Percentiles rank a stretch among this genome's conserved stretches.
These are phyloP conservation scores for Micromesistius poutassou DNA, from an alignment of 2,797 vertebrate genomes.

Conservation along the genomic window DNA sequence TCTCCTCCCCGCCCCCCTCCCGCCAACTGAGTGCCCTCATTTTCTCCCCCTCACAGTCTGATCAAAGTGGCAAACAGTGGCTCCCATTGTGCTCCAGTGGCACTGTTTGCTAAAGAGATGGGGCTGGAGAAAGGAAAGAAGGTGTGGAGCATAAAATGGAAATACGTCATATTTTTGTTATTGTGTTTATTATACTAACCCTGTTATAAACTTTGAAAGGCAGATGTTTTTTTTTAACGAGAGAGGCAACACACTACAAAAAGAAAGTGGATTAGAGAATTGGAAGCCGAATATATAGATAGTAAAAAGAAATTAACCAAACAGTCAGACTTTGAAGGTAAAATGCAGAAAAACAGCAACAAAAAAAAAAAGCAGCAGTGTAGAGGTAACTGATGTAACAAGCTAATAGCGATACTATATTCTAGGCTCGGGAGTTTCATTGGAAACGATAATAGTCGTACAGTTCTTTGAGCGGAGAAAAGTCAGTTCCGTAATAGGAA, in stretches of 20 bases:
- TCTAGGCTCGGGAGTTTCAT: background rate
- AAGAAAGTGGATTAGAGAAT: background rate
- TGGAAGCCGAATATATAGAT: background rate
- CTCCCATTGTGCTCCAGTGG: constrained; percentile 16
- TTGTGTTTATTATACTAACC: no score
- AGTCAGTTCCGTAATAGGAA: no score
- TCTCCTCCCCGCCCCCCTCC: constrained; percentile 14
- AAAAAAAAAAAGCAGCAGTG: no score
- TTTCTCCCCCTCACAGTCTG: constrained; percentile 31
- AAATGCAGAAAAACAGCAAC: constrained; percentile 19
- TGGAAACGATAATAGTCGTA: background rate
- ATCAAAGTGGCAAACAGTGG: constrained; percentile 40
- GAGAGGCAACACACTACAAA: background rate
- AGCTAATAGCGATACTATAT: constrained; percentile 47
- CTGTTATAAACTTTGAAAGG: background rate
- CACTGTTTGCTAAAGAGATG: constrained; percentile 19
- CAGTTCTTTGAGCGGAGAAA: background rate
- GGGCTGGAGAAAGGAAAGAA: background rate
- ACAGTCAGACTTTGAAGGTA: constrained; percentile 21
- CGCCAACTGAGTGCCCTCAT: constrained; percentile 28
- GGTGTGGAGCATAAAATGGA: background rate
- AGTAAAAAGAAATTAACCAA: background rate
- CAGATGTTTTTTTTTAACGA: background rate
- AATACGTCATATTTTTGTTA: background rate
- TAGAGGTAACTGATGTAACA: constrained; percentile 42